Evolutionary conservation across 92 coral and sea anemone species (phyloP), one percentile per base, ranked within the genome.

Genomic region (Porites cylindrica): DNA sequence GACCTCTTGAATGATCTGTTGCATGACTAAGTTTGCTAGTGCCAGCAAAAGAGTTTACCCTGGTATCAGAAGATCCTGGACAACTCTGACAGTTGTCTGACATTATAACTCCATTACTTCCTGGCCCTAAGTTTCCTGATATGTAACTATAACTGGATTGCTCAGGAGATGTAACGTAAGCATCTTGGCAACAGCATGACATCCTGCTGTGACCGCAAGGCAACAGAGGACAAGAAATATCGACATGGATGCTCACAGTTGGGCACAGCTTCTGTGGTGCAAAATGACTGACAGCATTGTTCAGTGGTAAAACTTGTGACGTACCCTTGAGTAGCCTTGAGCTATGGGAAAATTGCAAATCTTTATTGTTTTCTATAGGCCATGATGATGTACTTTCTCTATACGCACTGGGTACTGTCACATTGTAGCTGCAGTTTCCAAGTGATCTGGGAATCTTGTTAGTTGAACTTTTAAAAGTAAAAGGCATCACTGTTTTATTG

Each of bases 221-320:
- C 43, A 70, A 64, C 56, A 61, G 32, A 73, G 87, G 87, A 13
- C 87, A 83, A 14, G 87, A 73, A 29, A 83, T 83, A 18, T 83
- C 81, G 7, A 83, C 87, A 19, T 81, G 87, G 64, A 83, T 83
- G 23, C 87, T 83, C 24, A 83, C 74, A 62, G 87, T 83, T 51
- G 87, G 80, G 10, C 87, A 74, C 2, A 50, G 6, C 10, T 75
- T 54, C 60, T 73, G 87, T 6, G 47, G 7, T 4, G 29, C 7
- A 64, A 8, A 83, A 51, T 17, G 87, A 64, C 32, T 74, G 7
- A 73, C 73, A 50, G 24, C 87, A 64, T 63, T 60, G 72, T 51
- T 64, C 75, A 52, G 81, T 73, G 72, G 81, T 51, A 51, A 56
- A 82, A 51, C 19, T 7, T 32, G 86, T 8, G 65, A 24, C 21